phyloP scores from a whole-genome alignment of 2,113 vertebrate species.

The Scartelaos histophorus region DNA sequence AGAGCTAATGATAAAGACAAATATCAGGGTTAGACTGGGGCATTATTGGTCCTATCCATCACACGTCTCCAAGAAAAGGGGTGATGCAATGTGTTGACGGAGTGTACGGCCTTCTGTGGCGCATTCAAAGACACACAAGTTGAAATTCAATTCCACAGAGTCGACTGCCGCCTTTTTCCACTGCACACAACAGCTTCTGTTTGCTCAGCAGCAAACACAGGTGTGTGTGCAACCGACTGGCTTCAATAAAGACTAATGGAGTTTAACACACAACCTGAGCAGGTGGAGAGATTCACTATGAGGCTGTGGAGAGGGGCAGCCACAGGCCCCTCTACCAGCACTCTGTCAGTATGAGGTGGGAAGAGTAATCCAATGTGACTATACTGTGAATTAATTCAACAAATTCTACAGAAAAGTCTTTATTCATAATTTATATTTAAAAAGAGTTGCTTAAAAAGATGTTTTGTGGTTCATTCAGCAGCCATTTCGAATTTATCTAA shows the following conservation, averaged over 20 bases:
- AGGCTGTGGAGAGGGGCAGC: constrained; percentile 2
- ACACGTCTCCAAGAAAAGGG: constrained; percentile 31
- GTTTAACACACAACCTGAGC: neutral
- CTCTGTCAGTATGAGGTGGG: neutral
- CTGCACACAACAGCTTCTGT: constrained; percentile 62
- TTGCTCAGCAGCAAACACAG: constrained; percentile 63
- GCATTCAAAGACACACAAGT: constrained; percentile 44
- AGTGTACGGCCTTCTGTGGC: constrained; percentile 40
- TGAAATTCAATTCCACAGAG: constrained; percentile 67
- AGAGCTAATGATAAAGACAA: constrained; percentile 63
- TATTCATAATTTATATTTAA: no score
- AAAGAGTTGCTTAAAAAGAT: no score
- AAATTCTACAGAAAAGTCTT: no score
- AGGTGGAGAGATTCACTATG: constrained; percentile 26
- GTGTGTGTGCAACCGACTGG: constrained; percentile 48
- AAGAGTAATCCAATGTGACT: no score
- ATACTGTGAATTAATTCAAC: no score
- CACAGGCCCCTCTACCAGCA: neutral
- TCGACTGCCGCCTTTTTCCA: constrained; percentile 47
- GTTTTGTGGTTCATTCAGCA: no score
- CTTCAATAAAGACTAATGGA: constrained; percentile 24
- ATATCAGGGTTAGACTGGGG: constrained; percentile 55
- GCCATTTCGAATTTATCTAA: no score
- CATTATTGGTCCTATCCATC: constrained; percentile 66
- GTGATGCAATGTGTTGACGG: constrained; percentile 46